Evolutionary conservation across 2,797 vertebrate genomes (phyloP).

Genomic region (Choloepus didactylus): DNA sequence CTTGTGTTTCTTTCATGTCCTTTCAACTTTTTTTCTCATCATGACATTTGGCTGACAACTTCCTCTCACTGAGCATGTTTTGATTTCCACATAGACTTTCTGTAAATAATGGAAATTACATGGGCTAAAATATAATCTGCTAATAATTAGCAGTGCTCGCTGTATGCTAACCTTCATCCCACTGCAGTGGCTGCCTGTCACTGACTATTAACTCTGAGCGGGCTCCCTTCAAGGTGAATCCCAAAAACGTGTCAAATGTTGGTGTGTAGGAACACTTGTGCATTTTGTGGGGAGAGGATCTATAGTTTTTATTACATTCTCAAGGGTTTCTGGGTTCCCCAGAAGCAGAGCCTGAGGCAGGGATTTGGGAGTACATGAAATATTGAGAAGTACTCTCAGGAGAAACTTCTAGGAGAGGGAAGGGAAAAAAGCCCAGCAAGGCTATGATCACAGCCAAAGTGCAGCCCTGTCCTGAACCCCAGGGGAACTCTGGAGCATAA

Average conservation of each 20-base stretch:
- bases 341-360: background rate
- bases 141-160: background rate
- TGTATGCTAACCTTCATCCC: background rate
- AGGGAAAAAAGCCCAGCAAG: background rate
- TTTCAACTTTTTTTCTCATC: constrained; percentile 55
- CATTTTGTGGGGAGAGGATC: background rate
- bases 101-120: constrained; percentile 37
- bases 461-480: background rate
- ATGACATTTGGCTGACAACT: constrained; percentile 42
- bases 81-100: constrained; percentile 56
- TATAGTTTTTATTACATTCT: background rate
- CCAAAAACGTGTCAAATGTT: background rate
- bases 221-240: background rate
- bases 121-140: background rate
- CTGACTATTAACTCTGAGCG: background rate
- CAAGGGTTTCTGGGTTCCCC: background rate
- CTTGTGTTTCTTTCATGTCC: constrained; percentile 18
- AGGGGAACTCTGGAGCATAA: background rate
- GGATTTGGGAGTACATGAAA: background rate
- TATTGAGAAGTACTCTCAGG: background rate
- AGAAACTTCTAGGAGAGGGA: background rate
- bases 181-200: background rate
- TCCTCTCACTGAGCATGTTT: constrained; percentile 12
- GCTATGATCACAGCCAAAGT: background rate
- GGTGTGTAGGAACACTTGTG: background rate